Evolutionary conservation across 2,888 invertebrate genomes (phyloP).

Genomic region (Euzetes globulus): DNA sequence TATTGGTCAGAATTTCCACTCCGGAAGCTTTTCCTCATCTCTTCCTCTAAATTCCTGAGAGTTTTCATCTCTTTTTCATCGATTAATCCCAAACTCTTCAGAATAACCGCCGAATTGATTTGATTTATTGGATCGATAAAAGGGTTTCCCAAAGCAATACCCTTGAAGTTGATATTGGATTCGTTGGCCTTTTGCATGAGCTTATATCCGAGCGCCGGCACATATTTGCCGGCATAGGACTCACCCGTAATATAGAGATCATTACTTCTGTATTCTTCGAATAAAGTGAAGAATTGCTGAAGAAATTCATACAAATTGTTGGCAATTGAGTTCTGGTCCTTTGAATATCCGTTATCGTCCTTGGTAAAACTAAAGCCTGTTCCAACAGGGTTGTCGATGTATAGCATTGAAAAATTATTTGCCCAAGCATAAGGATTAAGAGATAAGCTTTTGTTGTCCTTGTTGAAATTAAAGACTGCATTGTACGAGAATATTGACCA

Average conservation of each 20-base stretch:
- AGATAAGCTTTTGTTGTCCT: constrained; percentile 50
- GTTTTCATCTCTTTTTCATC: too few relatives aligned
- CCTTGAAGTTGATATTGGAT: constrained; percentile 60
- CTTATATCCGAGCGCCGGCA: constrained; percentile 30
- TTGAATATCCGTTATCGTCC: constrained; percentile 63
- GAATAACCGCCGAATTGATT: neutral
- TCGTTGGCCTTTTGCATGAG: neutral
- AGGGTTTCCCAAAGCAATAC: constrained; percentile 45
- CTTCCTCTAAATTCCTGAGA: too few relatives aligned
- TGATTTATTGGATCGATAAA: constrained; percentile 43
- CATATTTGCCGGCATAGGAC: constrained; percentile 61
- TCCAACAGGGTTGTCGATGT: constrained; percentile 86
- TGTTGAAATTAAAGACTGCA: constrained; percentile 66
- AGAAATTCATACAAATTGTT: constrained; percentile 66
- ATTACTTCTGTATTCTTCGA: constrained; percentile 63
- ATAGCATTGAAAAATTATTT: constrained; percentile 66
- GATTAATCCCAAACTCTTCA: too few relatives aligned
- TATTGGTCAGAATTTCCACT: too few relatives aligned
- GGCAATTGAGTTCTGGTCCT: constrained; percentile 69
- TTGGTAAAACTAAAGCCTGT: constrained; percentile 84
- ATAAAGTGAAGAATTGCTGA: constrained; percentile 71
- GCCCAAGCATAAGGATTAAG: constrained; percentile 71
- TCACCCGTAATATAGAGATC: constrained; percentile 82
- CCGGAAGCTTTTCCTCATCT: too few relatives aligned
- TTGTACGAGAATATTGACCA: constrained; percentile 51